Conservation (phyloP, 2,113 vertebrate genomes). For the Boulengeromyrus knoepffleri region DNA sequence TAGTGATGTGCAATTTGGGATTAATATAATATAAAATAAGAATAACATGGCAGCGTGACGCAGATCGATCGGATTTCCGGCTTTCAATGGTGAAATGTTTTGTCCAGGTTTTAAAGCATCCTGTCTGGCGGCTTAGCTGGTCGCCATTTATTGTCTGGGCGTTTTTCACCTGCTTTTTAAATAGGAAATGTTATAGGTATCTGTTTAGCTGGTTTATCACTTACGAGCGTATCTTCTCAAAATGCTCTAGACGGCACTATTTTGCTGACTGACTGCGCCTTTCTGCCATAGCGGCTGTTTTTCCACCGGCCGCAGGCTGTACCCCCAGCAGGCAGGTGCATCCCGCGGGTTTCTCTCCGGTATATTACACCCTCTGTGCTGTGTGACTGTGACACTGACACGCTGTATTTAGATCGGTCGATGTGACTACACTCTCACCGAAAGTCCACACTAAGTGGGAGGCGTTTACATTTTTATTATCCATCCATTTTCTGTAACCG, state of each 20-base stretch:
- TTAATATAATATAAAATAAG: not conserved
- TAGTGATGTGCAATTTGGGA: not conserved
- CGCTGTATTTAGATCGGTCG: not conserved
- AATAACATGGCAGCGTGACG: not conserved
- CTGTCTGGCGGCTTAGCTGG: not conserved
- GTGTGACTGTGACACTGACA: not conserved
- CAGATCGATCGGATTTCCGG: not conserved
- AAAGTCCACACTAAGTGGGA: not conserved
- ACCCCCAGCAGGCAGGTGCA: not conserved
- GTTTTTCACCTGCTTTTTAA: not conserved
- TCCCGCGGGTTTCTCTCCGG: not conserved
- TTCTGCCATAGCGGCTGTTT: not conserved
- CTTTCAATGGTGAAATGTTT: not conserved
- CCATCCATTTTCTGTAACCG: not conserved
- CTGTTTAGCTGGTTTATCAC: not conserved
- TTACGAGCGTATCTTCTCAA: not conserved
- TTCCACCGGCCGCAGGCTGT: not conserved
- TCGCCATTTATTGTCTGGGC: constrained; percentile 1
- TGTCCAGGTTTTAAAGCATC: not conserved
- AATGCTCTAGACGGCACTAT: not conserved
- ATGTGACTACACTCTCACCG: not conserved
- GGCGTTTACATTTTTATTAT: not conserved
- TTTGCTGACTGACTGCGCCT: not conserved
- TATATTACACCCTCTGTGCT: not conserved
- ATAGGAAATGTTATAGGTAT: not conserved